These are phyloP conservation scores for Galeruca laticollis DNA, from an alignment of 2,888 invertebrate genomes.

Conservation along the genomic window DNA sequence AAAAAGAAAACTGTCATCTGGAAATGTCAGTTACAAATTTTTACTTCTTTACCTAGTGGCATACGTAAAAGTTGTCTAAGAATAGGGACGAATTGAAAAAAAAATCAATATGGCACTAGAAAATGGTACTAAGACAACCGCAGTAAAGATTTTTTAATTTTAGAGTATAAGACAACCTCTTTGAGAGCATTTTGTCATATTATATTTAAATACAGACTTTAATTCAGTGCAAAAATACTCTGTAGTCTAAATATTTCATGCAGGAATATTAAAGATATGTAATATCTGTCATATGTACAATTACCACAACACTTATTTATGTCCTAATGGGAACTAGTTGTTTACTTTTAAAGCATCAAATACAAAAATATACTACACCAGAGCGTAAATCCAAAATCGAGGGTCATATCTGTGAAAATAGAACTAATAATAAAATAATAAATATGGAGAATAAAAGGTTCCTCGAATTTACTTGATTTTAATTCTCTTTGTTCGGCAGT, in stretches of 20 bases:
- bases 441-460: too few relatives aligned
- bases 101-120: conserved; percentile 19
- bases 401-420: too few relatives aligned
- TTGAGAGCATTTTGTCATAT: conserved; percentile 9
- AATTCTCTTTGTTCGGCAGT: too few relatives aligned
- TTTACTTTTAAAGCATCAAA: background rate
- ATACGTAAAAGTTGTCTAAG: background rate
- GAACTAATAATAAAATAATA: too few relatives aligned
- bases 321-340: conserved; percentile 7
- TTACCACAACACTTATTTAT: conserved; percentile 33
- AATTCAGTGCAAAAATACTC: conserved; percentile 47
- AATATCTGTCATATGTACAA: conserved; percentile 45
- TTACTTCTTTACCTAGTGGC: background rate
- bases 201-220: conserved; percentile 25
- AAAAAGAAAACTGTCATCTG: background rate
- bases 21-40: background rate
- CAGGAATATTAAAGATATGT: conserved; percentile 43
- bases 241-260: conserved; percentile 42
- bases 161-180: conserved; percentile 20
- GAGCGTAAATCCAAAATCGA: too few relatives aligned
- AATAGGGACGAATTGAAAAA: background rate
- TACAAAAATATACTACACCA: background rate
- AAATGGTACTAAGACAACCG: conserved; percentile 7
- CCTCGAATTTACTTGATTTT: too few relatives aligned
- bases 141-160: background rate